Conservation (phyloP, 2,113 vertebrate genomes). For the Oryzias melastigma region DNA sequence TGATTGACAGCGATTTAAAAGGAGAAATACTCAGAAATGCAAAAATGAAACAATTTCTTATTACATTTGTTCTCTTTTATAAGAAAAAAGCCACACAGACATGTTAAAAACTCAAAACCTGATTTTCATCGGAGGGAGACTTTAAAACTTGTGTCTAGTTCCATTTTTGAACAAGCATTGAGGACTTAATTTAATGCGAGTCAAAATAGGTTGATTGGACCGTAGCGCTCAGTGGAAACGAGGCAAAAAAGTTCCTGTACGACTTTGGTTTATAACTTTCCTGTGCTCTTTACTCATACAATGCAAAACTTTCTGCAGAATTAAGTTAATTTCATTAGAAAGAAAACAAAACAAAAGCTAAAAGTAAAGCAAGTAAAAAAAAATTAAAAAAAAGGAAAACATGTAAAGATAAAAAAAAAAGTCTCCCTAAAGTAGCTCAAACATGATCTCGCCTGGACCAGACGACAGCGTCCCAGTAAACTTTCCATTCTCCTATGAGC, state of each 20-base stretch:
- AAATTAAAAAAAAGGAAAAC: constrained; percentile 17
- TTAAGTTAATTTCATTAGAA: constrained; percentile 47
- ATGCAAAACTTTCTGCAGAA: constrained; percentile 19
- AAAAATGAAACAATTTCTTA: too few relatives aligned
- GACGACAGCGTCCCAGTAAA: constrained; percentile 60
- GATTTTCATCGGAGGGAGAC: too few relatives aligned
- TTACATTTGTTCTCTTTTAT: too few relatives aligned
- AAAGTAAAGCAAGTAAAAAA: constrained; percentile 36
- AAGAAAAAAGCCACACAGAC: too few relatives aligned
- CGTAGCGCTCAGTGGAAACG: too few relatives aligned
- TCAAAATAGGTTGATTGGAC: neutral
- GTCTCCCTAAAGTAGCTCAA: constrained; percentile 32
- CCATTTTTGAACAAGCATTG: too few relatives aligned
- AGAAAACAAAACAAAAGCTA: constrained; percentile 2
- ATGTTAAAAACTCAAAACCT: too few relatives aligned
- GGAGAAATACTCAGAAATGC: too few relatives aligned
- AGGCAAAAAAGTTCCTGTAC: too few relatives aligned
- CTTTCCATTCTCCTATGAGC: constrained; percentile 43
- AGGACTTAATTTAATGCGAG: neutral
- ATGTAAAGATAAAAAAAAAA: constrained; percentile 14
- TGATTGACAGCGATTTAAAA: too few relatives aligned
- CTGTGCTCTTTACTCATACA: constrained; percentile 1
- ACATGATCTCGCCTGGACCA: constrained; percentile 36
- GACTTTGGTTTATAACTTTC: neutral
- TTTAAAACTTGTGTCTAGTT: too few relatives aligned